phyloP scores from a whole-genome alignment of 37 sponge, comb jelly and placozoan species.

The Hexactinellida sp. region DNA sequence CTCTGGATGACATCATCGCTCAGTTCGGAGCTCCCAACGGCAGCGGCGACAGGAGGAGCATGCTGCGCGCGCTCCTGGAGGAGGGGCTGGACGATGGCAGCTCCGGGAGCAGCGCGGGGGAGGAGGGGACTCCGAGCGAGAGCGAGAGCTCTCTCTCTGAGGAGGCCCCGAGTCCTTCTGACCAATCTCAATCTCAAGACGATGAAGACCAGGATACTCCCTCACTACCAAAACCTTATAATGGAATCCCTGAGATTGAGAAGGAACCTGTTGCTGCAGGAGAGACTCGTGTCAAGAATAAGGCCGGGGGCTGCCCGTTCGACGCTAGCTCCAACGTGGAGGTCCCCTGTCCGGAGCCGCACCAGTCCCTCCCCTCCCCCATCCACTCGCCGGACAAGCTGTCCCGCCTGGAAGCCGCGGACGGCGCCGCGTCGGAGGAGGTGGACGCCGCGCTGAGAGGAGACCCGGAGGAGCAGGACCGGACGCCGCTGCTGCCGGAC shows the following conservation, averaged over 20 bases:
- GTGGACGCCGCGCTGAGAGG: neutral
- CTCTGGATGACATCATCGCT: constrained; percentile 46
- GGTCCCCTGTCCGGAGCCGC: neutral
- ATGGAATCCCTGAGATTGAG: neutral
- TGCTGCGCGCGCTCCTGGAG: neutral
- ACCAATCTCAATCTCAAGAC: too few species aligned
- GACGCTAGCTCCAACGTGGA: neutral
- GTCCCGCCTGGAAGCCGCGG: neutral
- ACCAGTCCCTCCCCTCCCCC: constrained; percentile 7
- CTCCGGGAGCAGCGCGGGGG: neutral
- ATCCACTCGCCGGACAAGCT: neutral
- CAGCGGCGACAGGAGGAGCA: neutral
- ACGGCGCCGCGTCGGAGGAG: neutral
- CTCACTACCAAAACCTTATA: neutral
- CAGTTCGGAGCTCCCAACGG: constrained; percentile 26
- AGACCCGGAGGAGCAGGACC: neutral
- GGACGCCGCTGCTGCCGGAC: constrained; percentile 23
- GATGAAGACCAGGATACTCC: neutral
- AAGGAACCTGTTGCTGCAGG: neutral
- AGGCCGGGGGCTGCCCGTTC: neutral
- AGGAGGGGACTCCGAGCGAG: constrained; percentile 18
- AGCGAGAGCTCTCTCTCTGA: neutral
- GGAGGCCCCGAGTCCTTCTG: neutral
- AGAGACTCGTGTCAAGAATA: too few species aligned
- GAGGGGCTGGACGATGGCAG: constrained; percentile 12